These are phyloP conservation scores for Chrosomus eos DNA, from an alignment of 2,797 vertebrate genomes.

Conservation along the genomic window DNA sequence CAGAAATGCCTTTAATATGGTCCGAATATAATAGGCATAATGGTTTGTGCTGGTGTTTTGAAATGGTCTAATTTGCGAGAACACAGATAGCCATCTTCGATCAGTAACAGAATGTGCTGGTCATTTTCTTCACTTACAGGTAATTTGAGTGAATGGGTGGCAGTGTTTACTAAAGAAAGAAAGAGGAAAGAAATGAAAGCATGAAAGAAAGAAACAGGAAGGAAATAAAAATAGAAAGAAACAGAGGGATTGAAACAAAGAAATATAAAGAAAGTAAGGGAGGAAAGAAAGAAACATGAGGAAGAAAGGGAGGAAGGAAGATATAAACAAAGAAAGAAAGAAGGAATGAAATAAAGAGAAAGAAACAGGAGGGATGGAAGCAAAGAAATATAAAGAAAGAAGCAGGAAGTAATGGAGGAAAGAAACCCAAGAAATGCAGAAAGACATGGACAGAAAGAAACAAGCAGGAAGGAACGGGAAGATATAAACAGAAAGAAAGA, in stretches of 20 bases:
- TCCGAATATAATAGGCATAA: constrained; percentile 39
- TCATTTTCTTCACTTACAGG: constrained; percentile 34
- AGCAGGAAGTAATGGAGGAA: background rate
- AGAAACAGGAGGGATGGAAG: background rate
- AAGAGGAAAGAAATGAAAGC: background rate
- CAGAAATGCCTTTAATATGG: constrained; percentile 44
- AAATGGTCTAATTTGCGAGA: constrained; percentile 30
- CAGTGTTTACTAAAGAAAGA: constrained; percentile 11
- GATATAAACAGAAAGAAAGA: background rate
- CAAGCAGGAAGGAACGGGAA: background rate
- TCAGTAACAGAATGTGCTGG: constrained; percentile 26
- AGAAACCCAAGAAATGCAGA: background rate
- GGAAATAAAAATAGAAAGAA: background rate
- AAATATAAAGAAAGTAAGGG: background rate
- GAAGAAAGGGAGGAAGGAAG: background rate
- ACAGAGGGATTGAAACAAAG: background rate
- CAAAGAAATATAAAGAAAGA: background rate
- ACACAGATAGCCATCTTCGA: constrained; percentile 33
- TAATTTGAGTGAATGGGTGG: constrained; percentile 49
- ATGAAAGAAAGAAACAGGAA: background rate
- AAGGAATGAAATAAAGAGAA: no score
- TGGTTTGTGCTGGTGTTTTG: constrained; percentile 37
- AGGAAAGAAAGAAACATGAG: background rate
- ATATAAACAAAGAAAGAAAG: background rate
- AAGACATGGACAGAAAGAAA: background rate